A percentile compares a stretch with the other conserved stretches of the same genome.
These are phyloP conservation scores for Protaetia brevitarsis DNA, from an alignment of 1,140 invertebrate species.

Conservation along the genomic window DNA sequence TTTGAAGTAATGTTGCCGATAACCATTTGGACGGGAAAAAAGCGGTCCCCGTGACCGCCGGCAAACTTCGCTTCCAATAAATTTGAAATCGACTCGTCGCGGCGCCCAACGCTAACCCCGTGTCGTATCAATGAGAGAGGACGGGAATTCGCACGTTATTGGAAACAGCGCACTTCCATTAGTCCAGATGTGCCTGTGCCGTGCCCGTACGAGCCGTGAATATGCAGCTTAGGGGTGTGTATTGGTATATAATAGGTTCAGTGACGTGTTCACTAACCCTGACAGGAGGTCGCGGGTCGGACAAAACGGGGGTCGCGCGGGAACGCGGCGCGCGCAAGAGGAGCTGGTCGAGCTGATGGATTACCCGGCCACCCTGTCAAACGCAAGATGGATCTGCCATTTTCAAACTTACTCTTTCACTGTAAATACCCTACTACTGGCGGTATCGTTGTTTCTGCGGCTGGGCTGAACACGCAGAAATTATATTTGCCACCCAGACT, in stretches of 20 bases:
- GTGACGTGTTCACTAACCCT: conserved; percentile 51
- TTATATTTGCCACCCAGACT: too few relatives aligned
- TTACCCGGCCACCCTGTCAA: conserved; percentile 49
- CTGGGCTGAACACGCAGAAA: background rate
- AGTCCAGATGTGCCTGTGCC: conserved; percentile 39
- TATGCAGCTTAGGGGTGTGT: conserved; percentile 42
- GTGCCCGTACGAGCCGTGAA: conserved; percentile 30
- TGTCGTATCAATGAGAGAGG: background rate
- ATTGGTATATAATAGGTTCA: conserved; percentile 51
- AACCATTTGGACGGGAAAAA: background rate
- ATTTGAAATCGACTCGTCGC: background rate
- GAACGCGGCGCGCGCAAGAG: conserved; percentile 27
- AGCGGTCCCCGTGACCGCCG: background rate
- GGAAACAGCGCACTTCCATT: conserved; percentile 45
- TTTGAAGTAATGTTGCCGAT: background rate
- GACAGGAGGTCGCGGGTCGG: conserved; percentile 46
- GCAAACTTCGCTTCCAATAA: background rate
- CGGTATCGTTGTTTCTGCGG: background rate
- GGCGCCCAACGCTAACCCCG: background rate
- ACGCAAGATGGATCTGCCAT: conserved; percentile 50
- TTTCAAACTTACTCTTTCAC: conserved; percentile 42
- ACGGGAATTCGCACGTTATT: conserved; percentile 33
- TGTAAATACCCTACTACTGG: conserved; percentile 27
- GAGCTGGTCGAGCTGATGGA: conserved; percentile 39
- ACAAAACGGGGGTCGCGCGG: conserved; percentile 33